Percentiles rank a stretch among this genome's conserved stretches.
Evolutionary conservation across 2,113 vertebrate genomes (phyloP).

Genomic region (Dolichallabes microphthalmus): DNA sequence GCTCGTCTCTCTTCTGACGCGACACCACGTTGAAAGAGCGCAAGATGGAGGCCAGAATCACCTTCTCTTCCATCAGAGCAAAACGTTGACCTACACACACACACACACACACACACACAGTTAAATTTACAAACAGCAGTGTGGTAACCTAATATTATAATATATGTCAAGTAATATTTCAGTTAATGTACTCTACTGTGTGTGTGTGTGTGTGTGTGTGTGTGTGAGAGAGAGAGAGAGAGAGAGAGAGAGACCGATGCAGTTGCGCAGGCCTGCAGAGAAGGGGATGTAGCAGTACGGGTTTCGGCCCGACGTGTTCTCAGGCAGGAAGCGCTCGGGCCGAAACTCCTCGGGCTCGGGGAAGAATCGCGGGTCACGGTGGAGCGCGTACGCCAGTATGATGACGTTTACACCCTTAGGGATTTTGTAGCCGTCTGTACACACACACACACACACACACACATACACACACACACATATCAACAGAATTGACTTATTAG

Average conservation of each 20-base stretch:
- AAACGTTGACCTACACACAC: slow-evolving; percentile 84
- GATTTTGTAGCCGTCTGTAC: slow-evolving; percentile 77
- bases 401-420: slow-evolving; percentile 74
- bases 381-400: slow-evolving; percentile 80
- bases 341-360: slow-evolving; percentile 86
- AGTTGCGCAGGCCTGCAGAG: slow-evolving; percentile 93
- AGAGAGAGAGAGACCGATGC: slow-evolving; percentile 79
- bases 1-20: slow-evolving; percentile 79
- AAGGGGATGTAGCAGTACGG: slow-evolving; percentile 88
- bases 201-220: neutral
- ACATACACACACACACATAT: neutral
- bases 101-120: neutral
- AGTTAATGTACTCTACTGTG: neutral
- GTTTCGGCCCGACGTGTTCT: slow-evolving; percentile 80
- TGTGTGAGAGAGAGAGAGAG: slow-evolving; percentile 27
- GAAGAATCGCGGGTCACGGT: slow-evolving; percentile 83
- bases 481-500: neutral
- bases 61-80: slow-evolving; percentile 91
- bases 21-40: slow-evolving; percentile 81
- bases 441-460: slow-evolving; percentile 15
- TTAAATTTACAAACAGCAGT: neutral
- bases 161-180: neutral
- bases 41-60: slow-evolving; percentile 79
- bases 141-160: neutral
- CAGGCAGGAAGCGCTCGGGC: slow-evolving; percentile 86